Evolutionary conservation across 1,140 invertebrate genomes (phyloP).

Genomic region (Anastrepha obliqua): DNA sequence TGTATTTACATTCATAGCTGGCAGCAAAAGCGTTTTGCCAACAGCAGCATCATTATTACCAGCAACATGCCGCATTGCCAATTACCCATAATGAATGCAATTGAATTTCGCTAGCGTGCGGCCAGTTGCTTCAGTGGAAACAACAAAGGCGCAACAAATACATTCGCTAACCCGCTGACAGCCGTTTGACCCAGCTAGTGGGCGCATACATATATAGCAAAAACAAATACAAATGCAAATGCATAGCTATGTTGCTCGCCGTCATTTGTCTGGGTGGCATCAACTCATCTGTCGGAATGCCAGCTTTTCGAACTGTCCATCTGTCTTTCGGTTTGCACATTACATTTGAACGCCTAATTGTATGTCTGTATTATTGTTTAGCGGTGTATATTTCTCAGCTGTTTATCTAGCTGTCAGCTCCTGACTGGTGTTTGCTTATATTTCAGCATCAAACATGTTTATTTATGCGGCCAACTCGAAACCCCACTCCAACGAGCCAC

Average conservation of each 20-base stretch:
- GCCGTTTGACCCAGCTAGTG: background rate
- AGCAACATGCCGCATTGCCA: conserved; percentile 43
- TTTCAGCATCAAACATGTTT: background rate
- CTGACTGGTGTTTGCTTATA: conserved; percentile 4
- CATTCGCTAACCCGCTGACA: background rate
- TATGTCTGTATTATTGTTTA: background rate
- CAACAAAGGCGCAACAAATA: background rate
- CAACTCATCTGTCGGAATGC: conserved; percentile 2
- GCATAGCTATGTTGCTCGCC: background rate
- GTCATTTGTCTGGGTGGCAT: background rate
- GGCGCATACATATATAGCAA: background rate
- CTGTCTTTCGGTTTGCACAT: background rate
- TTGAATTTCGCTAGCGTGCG: conserved; percentile 15
- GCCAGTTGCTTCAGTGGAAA: background rate
- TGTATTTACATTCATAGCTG: background rate
- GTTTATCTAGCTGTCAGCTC: conserved; percentile 36
- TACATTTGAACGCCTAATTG: conserved; percentile 39
- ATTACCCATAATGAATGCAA: conserved; percentile 14
- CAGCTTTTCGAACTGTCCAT: background rate
- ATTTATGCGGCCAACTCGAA: background rate
- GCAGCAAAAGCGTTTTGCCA: background rate
- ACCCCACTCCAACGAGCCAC: background rate
- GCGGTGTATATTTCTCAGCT: background rate
- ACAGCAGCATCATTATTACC: conserved; percentile 13
- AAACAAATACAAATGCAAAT: background rate